Evolutionary conservation across 2,888 invertebrate genomes (phyloP).

Genomic region (Odiellus spinosus): DNA sequence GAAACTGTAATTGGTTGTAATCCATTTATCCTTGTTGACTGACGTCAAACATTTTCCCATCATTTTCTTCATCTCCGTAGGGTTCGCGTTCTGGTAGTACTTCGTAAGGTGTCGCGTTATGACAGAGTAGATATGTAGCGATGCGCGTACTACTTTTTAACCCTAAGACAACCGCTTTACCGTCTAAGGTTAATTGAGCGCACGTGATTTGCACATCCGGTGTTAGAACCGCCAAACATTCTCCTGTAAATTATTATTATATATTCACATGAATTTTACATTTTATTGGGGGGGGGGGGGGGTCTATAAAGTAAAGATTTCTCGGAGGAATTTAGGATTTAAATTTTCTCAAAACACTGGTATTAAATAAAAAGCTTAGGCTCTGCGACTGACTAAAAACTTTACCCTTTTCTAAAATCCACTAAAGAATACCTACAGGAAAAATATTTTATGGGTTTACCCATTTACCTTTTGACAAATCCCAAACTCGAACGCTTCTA

Average conservation of each 20-base stretch:
- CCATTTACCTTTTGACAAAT: slow-evolving; percentile 50
- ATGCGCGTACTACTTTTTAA: slow-evolving; percentile 37
- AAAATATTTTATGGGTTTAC: not conserved
- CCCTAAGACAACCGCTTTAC: slow-evolving; percentile 50
- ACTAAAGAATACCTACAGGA: too few relatives aligned
- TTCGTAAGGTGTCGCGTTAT: slow-evolving; percentile 11
- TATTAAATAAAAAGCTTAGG: too few relatives aligned
- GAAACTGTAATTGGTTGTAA: not conserved
- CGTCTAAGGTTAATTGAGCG: slow-evolving; percentile 58
- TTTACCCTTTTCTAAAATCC: too few relatives aligned
- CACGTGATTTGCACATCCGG: slow-evolving; percentile 55
- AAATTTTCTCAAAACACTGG: too few relatives aligned
- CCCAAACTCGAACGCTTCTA: slow-evolving; percentile 62
- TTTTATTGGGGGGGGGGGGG: too few relatives aligned
- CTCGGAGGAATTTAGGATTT: too few relatives aligned
- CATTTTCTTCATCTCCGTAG: slow-evolving; percentile 11
- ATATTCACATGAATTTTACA: too few relatives aligned
- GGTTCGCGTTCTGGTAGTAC: slow-evolving; percentile 9
- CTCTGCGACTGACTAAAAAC: too few relatives aligned
- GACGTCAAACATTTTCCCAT: slow-evolving; percentile 12
- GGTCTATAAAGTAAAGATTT: too few relatives aligned
- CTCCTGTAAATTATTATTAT: slow-evolving; percentile 37
- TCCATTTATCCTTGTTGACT: slow-evolving; percentile 8
- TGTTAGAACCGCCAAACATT: slow-evolving; percentile 59
- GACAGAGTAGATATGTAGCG: slow-evolving; percentile 12